phyloP scores from a whole-genome alignment of 2,113 vertebrate species.

The Puma concolor region DNA sequence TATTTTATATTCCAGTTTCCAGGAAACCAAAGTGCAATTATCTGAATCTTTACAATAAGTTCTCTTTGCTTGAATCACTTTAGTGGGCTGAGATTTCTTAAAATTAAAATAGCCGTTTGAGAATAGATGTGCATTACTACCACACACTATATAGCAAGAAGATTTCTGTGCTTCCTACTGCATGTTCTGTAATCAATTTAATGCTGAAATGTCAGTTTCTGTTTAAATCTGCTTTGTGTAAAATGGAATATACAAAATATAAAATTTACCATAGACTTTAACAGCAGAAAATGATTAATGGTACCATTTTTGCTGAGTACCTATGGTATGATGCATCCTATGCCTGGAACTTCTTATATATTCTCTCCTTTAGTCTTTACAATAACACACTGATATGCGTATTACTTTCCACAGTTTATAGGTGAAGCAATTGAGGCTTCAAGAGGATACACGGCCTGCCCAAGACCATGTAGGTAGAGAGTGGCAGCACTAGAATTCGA shows the following conservation, averaged over 20 bases:
- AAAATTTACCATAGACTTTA: not conserved
- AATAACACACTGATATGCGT: not conserved
- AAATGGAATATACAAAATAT: not conserved
- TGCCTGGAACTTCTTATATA: not conserved
- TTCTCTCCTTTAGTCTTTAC: not conserved
- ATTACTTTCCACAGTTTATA: not conserved
- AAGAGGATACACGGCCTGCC: not conserved
- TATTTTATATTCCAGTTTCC: not conserved
- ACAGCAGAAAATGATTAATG: not conserved
- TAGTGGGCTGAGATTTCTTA: not conserved
- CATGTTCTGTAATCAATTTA: not conserved
- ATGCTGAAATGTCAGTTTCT: not conserved
- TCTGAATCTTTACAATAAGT: not conserved
- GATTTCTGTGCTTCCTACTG: not conserved
- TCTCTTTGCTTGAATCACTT: not conserved
- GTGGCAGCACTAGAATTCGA: not conserved
- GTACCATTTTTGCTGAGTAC: not conserved
- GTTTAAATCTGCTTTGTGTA: not conserved
- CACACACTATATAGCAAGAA: not conserved
- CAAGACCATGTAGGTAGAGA: not conserved
- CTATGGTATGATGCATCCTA: not conserved
- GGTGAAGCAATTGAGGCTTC: not conserved
- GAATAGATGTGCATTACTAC: not conserved
- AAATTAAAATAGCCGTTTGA: not conserved
- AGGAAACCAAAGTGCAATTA: not conserved